phyloP scores from a whole-genome alignment of 2,113 vertebrate species.

The Hydrochoerus hydrochaeris region DNA sequence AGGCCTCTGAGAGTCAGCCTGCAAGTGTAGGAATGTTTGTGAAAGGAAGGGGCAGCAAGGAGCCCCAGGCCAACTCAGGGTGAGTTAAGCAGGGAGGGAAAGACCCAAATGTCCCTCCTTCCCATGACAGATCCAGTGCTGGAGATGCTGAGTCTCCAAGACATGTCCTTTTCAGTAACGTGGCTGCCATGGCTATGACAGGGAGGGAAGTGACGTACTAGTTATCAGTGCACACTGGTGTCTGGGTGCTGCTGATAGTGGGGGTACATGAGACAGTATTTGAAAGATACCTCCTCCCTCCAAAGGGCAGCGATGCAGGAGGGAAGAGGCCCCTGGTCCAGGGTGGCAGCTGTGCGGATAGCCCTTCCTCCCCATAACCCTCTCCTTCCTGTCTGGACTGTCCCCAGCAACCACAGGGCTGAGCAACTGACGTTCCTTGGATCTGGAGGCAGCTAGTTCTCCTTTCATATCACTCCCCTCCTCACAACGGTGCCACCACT shows the following conservation, averaged over 20 bases:
- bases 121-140: not conserved
- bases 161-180: not conserved
- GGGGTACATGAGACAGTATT: not conserved
- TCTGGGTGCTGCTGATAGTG: not conserved
- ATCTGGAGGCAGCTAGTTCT: constrained; percentile 28
- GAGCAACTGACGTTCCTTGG: constrained; percentile 27
- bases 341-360: not conserved
- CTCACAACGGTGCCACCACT: not conserved
- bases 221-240: not conserved
- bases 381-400: constrained; percentile 49
- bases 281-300: not conserved
- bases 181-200: not conserved
- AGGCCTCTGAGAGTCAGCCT: not conserved
- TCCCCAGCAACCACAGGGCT: not conserved
- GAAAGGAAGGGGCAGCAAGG: not conserved
- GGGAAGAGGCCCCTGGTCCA: not conserved
- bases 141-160: not conserved
- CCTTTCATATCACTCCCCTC: not conserved
- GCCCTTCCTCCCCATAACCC: not conserved
- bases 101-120: too few relatives aligned
- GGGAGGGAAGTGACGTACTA: not conserved
- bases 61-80: not conserved
- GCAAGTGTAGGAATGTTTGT: not conserved
- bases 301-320: not conserved
- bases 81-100: not conserved